phyloP scores from a whole-genome alignment of 2,797 vertebrate species.

The Eremophila alpestris region DNA sequence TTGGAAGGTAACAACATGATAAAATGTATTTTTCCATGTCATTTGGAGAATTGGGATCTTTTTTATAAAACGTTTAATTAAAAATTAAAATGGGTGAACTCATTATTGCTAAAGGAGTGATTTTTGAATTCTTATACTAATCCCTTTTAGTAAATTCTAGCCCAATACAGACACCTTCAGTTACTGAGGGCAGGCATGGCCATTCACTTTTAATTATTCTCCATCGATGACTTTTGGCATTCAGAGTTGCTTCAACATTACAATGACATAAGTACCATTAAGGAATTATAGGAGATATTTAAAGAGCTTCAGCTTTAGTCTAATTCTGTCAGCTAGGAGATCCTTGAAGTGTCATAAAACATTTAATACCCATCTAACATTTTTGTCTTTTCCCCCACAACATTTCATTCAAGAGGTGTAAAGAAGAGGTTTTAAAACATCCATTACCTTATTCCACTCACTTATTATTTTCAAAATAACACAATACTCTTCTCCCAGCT shows the following conservation, averaged over 20 bases:
- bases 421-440: background rate
- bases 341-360: background rate
- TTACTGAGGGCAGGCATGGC: background rate
- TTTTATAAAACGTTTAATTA: background rate
- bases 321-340: background rate
- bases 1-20: background rate
- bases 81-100: background rate
- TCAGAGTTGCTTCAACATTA: background rate
- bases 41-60: background rate
- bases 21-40: background rate
- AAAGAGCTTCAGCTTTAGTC: background rate
- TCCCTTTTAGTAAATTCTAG: background rate
- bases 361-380: background rate
- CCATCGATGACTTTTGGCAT: background rate
- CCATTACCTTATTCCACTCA: slow-evolving; percentile 87
- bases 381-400: background rate
- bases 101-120: background rate
- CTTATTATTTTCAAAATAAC: slow-evolving; percentile 86
- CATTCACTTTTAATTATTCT: background rate
- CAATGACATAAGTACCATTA: background rate
- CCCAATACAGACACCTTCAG: background rate
- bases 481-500: slow-evolving; percentile 83
- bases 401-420: background rate
- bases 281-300: background rate
- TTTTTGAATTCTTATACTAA: background rate